Evolutionary conservation across 1,140 invertebrate species (phyloP), one percentile per base, ranked within the genome.

Genomic region (Lasaia peninsularis): DNA sequence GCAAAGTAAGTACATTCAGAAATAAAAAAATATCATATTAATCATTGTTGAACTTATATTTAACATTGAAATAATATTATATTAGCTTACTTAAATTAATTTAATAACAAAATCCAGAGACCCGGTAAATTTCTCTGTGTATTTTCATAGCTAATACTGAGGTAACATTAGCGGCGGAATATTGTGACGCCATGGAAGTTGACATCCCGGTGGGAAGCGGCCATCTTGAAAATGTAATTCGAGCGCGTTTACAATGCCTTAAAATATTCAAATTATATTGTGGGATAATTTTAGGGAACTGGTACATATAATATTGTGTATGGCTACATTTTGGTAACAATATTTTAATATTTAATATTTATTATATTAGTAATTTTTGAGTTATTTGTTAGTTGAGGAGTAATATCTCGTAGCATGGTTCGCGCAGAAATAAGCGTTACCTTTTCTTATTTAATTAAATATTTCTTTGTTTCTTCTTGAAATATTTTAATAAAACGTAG

Each of bases 81-180:
- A 8, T 16, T 40, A 40, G 14, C 12, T 35, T 33, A 32, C 11
- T 10, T 32, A 32, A 35, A 5, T 35, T 35, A 11, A 10, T n/a
- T 8, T 7, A 14, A 6, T 37, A 37, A 14, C 12, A 37, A 37
- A 16, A 16, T 16, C 9, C 14, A 40, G 12, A 16, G n/a, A n/a
- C n/a, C 9, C 8, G 16, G 37, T 9, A n/a, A n/a, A 9, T 16
- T 40, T 40, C 16, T 4, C 7, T 16, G 37, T 18, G 9, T 20
- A 44, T 44, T 44, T 44, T 20, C 37, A 20, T 16, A 14, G 35
- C 35, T 37, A 37, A 37, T 37, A 37, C n/a, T 16, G 31, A 52
- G 16, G 56, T 59, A 52, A 48, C 50, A 59, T 62, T 66, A 65
- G 24, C 56, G 33, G 20, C 24, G 33, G 54, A 62, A 66, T 66